Conservation (phyloP, 2,797 vertebrate species). For the Acrocephalus scirpaceus region DNA sequence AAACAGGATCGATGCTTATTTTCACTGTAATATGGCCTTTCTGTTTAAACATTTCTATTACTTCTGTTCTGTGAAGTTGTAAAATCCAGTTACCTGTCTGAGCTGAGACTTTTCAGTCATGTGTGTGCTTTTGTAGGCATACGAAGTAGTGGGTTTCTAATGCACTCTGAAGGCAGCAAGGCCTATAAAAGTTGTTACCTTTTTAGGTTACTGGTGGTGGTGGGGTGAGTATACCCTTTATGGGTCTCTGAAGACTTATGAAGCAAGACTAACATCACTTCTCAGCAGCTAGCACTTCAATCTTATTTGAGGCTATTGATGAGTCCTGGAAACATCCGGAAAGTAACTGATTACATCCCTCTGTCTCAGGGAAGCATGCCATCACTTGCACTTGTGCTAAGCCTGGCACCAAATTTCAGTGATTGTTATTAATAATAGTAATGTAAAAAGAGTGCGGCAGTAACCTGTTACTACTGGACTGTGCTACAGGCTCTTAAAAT, state of each 20-base stretch:
- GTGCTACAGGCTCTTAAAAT: background rate
- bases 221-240: background rate
- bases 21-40: background rate
- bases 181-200: background rate
- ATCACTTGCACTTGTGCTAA: background rate
- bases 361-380: background rate
- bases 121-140: background rate
- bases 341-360: background rate
- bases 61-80: background rate
- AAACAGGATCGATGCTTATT: background rate
- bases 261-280: background rate
- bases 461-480: background rate
- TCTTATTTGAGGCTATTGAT: background rate
- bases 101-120: background rate
- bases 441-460: background rate
- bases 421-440: background rate
- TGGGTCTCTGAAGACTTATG: background rate
- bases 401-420: background rate
- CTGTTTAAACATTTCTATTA: background rate
- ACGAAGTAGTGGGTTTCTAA: background rate
- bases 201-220: background rate
- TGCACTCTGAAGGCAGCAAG: background rate
- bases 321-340: background rate
- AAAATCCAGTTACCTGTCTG: background rate
- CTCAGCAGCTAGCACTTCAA: background rate